These are phyloP conservation scores for Cottoperca gobio DNA, from an alignment of 2,797 vertebrate genomes.

Conservation along the genomic window DNA sequence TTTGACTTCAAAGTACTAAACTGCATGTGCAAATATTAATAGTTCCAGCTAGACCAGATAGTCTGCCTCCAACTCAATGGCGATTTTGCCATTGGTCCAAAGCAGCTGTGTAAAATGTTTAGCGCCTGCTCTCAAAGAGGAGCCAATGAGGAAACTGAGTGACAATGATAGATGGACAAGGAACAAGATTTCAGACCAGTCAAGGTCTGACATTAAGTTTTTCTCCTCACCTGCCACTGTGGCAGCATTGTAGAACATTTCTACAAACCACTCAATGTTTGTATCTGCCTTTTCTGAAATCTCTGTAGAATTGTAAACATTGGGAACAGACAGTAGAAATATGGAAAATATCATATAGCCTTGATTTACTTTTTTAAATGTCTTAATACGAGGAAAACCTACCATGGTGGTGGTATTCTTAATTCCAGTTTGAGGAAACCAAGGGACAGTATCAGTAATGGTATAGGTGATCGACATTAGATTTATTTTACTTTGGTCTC, in stretches of 20 bases:
- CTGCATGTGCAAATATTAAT: background rate
- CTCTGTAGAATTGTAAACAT: no score
- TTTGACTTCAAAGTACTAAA: background rate
- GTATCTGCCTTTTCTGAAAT: no score
- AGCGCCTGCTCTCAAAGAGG: background rate
- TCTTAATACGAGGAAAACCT: no score
- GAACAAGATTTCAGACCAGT: slow-evolving; percentile 3
- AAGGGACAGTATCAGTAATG: background rate
- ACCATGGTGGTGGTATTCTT: no score
- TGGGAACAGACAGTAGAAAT: no score
- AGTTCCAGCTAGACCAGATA: background rate
- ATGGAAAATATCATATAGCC: no score
- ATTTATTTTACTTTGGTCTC: background rate
- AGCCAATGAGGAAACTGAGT: no score
- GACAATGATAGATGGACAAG: background rate
- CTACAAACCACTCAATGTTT: no score
- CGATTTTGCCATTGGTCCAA: background rate
- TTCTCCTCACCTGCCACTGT: no score
- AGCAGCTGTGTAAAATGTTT: background rate
- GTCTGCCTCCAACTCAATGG: background rate
- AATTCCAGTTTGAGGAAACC: slow-evolving; percentile 1
- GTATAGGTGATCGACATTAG: background rate
- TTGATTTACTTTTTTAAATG: no score
- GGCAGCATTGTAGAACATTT: no score
- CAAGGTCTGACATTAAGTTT: no score